Evolutionary conservation across 2,113 vertebrate genomes (phyloP), one percentile per base, ranked within the genome.

Genomic region (Gadus macrocephalus): DNA sequence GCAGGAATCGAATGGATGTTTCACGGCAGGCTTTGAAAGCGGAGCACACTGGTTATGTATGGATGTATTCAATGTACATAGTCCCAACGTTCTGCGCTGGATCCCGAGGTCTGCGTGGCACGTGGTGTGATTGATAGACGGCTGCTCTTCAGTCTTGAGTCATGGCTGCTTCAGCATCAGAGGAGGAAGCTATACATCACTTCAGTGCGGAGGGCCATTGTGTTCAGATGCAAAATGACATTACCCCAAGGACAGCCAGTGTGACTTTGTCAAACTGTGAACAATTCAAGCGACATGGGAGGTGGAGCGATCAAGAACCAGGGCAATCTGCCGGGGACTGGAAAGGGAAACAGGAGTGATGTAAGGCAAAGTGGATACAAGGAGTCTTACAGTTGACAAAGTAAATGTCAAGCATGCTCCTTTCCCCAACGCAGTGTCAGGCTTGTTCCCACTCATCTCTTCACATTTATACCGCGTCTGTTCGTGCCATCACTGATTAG

Each of bases 191-290:
- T 53, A 68, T 74, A 71, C 74, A 83, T 89, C 85, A 86, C 72
- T 79, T 71, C 75, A 70, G 72, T 67, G 58, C 38, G 19, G 67
- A 75, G 66, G 25, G 69, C 53, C 53, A 64, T 74, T 75, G 76
- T 81, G 67, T 76, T 80, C 78, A 76, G 73, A 86, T 76, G 74
- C 79, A 81, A 86, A 86, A 75, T 75, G 71, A 80, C 84, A 81
- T 78, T 82, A 85, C 81, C 81, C 80, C 83, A 85, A 84, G 83
- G 85, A 84, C 81, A 60, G 55, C 71, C 49, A 69, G 70, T 72
- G 80, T 75, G 80, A 82, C 80, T 86, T 83, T 83, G 81, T 83
- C 76, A 83, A 81, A 81, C 69, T 70, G 83, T 77, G 75, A 86
- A 86, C 84, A 85, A 84, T 78, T 9, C 42, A 79, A 75, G 75